A percentile compares a stretch with the other conserved stretches of the same genome.
Conservation (phyloP, 2,888 invertebrate genomes). For the Crocallis elinguaria region DNA sequence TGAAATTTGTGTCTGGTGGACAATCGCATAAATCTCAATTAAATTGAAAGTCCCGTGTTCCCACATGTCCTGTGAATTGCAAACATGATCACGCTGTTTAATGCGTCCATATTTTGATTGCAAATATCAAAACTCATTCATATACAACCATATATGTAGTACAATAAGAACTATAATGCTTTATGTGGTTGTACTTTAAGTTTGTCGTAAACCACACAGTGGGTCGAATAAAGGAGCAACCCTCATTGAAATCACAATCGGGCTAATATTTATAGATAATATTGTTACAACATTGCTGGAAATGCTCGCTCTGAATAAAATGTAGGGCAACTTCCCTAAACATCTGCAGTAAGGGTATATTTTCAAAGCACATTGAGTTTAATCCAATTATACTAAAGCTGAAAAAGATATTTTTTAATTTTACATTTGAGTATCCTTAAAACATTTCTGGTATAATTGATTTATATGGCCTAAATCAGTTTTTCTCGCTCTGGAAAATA, state of each 20-base stretch:
- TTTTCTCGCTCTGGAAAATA: no score
- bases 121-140: constrained; percentile 24
- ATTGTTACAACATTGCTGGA: constrained; percentile 66
- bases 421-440: not conserved
- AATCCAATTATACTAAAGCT: constrained; percentile 17
- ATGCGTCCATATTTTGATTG: constrained; percentile 43
- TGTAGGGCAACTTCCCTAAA: constrained; percentile 55
- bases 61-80: constrained; percentile 69
- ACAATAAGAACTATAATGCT: constrained; percentile 23
- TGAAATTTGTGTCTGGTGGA: constrained; percentile 37
- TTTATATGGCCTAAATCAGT: no score
- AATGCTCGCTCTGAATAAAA: constrained; percentile 49
- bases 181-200: constrained; percentile 2
- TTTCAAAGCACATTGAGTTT: constrained; percentile 33
- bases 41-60: constrained; percentile 65
- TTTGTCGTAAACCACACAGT: constrained; percentile 48
- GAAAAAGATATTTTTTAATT: not conserved
- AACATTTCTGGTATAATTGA: not conserved
- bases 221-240: constrained; percentile 58
- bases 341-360: constrained; percentile 37
- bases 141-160: not conserved
- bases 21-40: constrained; percentile 52
- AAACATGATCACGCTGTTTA: constrained; percentile 63
- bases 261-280: constrained; percentile 79
- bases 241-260: constrained; percentile 64